Evolutionary conservation across 2,113 vertebrate species (phyloP).

Genomic region (Pollachius pollachius): DNA sequence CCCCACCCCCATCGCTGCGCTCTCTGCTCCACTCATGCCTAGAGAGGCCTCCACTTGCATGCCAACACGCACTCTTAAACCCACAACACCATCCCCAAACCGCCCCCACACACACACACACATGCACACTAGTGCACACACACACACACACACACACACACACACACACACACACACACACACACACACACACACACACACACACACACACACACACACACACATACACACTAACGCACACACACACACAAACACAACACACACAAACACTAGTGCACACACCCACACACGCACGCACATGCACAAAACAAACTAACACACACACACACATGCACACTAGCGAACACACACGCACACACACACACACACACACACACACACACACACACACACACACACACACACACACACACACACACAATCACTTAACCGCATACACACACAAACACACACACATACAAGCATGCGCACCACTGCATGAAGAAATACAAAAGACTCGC

Average conservation of each 20-base stretch:
- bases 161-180: slow-evolving; percentile 36
- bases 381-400: slow-evolving; percentile 10
- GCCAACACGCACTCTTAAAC: slow-evolving; percentile 62
- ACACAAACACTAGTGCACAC: neutral
- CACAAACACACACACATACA: slow-evolving; percentile 23
- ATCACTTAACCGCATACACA: neutral
- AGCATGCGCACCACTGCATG: slow-evolving; percentile 14
- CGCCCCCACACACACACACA: slow-evolving; percentile 23
- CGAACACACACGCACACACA: neutral
- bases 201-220: neutral
- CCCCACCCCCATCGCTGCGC: slow-evolving; percentile 30
- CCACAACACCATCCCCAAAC: slow-evolving; percentile 54
- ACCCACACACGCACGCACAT: slow-evolving; percentile 23
- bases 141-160: slow-evolving; percentile 13
- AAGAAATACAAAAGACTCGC: slow-evolving; percentile 19
- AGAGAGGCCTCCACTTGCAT: slow-evolving; percentile 58
- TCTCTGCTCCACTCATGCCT: slow-evolving; percentile 64
- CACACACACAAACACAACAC: slow-evolving; percentile 7
- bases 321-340: slow-evolving; percentile 20
- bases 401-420: slow-evolving; percentile 26
- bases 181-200: slow-evolving; percentile 20
- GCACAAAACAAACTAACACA: neutral
- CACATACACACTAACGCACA: slow-evolving; percentile 11
- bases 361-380: slow-evolving; percentile 23
- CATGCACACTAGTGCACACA: slow-evolving; percentile 18